phyloP scores from a whole-genome alignment of 2,888 invertebrate species.

The Sylvicola cinctus region DNA sequence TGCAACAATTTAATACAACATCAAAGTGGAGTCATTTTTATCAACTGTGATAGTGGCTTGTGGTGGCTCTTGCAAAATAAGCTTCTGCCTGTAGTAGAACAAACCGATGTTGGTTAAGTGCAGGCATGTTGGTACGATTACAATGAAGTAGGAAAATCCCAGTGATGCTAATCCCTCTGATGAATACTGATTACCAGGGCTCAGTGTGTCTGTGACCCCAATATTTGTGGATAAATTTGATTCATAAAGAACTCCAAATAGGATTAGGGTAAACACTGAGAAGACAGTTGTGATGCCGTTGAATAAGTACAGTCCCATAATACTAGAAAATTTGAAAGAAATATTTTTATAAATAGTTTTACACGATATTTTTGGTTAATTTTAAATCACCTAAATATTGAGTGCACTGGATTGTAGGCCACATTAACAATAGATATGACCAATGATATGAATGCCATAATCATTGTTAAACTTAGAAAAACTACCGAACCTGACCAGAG shows the following conservation, averaged over 20 bases:
- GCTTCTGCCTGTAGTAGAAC: conserved; percentile 17
- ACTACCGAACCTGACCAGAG: no score
- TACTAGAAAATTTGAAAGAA: conserved; percentile 8
- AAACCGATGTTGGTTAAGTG: conserved; percentile 13
- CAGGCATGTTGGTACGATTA: conserved; percentile 5
- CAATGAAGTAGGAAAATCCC: conserved; percentile 27
- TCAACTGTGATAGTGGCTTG: conserved; percentile 10
- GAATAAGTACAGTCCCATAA: conserved; percentile 36
- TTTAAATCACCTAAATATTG: no score
- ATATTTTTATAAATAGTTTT: no score
- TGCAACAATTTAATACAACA: conserved; percentile 9
- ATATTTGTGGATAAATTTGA: conserved; percentile 18
- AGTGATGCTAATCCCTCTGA: conserved; percentile 18
- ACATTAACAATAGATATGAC: no score
- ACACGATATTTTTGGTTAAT: no score
- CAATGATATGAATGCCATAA: no score
- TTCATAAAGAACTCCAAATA: conserved; percentile 24
- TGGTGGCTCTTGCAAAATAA: conserved; percentile 17
- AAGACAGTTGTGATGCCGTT: conserved; percentile 27
- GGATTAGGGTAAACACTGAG: conserved; percentile 16
- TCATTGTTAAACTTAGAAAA: no score
- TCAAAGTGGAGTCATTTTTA: conserved; percentile 8
- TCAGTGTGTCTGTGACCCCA: conserved; percentile 22
- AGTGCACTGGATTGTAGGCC: no score
- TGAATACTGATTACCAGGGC: conserved; percentile 10